Percentiles rank a stretch among this genome's conserved stretches.
These are phyloP conservation scores for Dascyllus trimaculatus DNA, from an alignment of 2,113 vertebrate genomes.

Conservation along the genomic window DNA sequence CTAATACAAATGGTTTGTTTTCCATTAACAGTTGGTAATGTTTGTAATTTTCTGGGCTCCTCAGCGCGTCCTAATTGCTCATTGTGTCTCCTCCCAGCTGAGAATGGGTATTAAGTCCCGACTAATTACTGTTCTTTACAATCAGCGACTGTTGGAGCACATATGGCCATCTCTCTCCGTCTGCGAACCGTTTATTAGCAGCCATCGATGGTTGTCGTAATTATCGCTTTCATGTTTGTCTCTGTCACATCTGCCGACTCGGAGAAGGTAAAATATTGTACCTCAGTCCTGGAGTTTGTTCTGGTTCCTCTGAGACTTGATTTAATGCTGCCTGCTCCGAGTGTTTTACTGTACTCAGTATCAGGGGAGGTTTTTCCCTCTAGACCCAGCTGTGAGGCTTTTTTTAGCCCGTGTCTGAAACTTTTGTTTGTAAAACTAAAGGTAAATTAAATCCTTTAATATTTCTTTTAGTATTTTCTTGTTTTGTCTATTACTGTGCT, in stretches of 20 bases:
- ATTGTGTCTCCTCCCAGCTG: conserved; percentile 65
- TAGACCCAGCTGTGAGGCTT: too few species aligned
- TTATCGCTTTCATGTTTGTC: conserved; percentile 1
- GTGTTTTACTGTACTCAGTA: too few species aligned
- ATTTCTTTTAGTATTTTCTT: too few species aligned
- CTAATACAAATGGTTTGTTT: conserved; percentile 52
- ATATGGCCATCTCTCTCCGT: not conserved
- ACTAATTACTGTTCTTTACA: conserved; percentile 66
- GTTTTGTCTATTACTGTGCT: too few species aligned
- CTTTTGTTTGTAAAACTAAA: too few species aligned
- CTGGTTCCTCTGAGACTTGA: not conserved
- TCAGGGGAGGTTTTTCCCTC: too few species aligned
- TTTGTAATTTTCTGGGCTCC: conserved; percentile 60
- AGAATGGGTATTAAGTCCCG: conserved; percentile 57
- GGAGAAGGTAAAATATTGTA: not conserved
- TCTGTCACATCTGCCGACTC: conserved; percentile 4
- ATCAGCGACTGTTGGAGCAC: conserved; percentile 28
- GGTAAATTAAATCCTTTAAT: too few species aligned
- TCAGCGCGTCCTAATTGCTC: conserved; percentile 58
- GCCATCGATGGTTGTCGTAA: not conserved
- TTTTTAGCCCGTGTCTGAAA: too few species aligned
- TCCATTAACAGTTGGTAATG: conserved; percentile 52
- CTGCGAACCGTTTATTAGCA: conserved; percentile 29
- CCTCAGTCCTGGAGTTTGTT: not conserved
- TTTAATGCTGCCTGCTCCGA: not conserved